These are phyloP conservation scores for Globicephala melas DNA, from an alignment of 2,113 vertebrate genomes.

Conservation along the genomic window DNA sequence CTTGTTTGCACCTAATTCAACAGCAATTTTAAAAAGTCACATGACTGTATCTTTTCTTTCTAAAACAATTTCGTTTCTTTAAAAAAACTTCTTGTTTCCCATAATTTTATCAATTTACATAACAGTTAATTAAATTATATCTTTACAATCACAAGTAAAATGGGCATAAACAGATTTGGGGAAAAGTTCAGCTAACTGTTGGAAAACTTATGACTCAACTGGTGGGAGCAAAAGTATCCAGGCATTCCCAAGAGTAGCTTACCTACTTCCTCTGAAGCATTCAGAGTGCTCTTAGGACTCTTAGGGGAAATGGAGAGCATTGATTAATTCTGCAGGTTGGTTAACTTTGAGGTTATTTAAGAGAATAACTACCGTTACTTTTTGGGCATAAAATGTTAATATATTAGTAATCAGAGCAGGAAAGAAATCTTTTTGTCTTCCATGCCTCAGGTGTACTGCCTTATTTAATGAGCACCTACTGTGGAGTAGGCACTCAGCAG, in stretches of 20 bases:
- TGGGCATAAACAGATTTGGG: neutral
- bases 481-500: neutral
- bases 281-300: neutral
- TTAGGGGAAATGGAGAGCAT: neutral
- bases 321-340: neutral
- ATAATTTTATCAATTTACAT: neutral
- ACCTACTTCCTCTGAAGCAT: neutral
- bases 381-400: neutral
- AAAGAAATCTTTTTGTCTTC: neutral
- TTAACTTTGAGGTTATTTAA: neutral
- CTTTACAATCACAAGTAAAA: neutral
- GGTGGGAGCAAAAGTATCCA: neutral
- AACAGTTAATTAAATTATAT: neutral
- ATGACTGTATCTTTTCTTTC: neutral
- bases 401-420: neutral
- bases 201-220: neutral
- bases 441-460: neutral
- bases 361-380: neutral
- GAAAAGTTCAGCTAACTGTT: neutral
- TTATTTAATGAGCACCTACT: neutral
- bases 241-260: neutral
- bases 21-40: neutral
- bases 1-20: slow-evolving; percentile 1
- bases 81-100: neutral
- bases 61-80: neutral